Evolutionary conservation across 2,797 vertebrate genomes (phyloP).

Genomic region (Zalophus californianus): DNA sequence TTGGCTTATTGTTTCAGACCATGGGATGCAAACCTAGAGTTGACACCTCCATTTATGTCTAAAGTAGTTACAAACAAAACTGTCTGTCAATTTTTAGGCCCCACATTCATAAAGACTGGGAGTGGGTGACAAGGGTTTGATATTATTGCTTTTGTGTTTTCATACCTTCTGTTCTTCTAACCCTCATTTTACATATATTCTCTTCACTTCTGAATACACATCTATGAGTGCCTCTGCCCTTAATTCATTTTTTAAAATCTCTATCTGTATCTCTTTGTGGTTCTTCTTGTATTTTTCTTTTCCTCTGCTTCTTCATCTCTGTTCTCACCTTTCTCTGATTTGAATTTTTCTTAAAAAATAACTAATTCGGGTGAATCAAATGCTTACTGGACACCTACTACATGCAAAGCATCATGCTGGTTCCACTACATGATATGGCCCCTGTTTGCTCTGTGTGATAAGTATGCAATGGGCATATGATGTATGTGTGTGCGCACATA

Average conservation of each 20-base stretch:
- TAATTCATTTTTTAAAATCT: background rate
- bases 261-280: background rate
- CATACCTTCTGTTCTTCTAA: background rate
- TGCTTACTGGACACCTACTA: background rate
- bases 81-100: background rate
- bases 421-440: background rate
- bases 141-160: background rate
- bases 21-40: background rate
- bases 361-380: background rate
- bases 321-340: background rate
- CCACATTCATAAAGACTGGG: background rate
- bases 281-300: background rate
- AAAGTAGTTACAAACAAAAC: background rate
- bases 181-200: background rate
- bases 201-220: background rate
- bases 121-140: background rate
- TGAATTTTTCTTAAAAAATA: slow-evolving; percentile 29
- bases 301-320: background rate
- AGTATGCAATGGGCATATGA: background rate
- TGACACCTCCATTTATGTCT: background rate
- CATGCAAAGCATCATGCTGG: background rate
- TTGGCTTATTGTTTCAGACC: background rate
- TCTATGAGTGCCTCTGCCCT: background rate
- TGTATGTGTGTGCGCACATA: no score
- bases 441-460: background rate